Evolutionary conservation across 2,113 vertebrate genomes (phyloP).

Genomic region (Hymenochirus boettgeri): DNA sequence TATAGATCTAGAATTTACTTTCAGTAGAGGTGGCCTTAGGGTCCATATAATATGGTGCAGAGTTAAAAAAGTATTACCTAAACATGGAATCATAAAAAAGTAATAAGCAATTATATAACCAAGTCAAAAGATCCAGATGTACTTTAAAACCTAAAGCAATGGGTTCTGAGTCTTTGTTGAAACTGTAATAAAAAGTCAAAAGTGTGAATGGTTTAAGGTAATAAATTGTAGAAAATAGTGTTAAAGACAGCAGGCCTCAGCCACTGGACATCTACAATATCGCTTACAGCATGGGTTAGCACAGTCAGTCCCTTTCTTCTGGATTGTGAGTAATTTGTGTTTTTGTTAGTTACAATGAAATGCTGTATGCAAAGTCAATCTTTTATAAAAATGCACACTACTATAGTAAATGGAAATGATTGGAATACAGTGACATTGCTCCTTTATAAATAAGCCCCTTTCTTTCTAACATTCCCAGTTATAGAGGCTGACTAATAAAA

Average conservation of each 20-base stretch:
- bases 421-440: no score
- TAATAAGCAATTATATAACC: conserved; percentile 34
- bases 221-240: conserved; percentile 28
- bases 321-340: no score
- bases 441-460: no score
- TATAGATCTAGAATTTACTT: background rate
- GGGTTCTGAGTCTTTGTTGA: conserved; percentile 23
- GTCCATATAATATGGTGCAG: conserved; percentile 22
- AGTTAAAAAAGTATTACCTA: conserved; percentile 27
- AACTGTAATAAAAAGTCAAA: conserved; percentile 30
- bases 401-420: no score
- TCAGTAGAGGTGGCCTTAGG: conserved; percentile 18
- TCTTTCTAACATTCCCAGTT: no score
- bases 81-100: conserved; percentile 28
- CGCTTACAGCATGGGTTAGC: background rate
- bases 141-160: conserved; percentile 22
- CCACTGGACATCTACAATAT: conserved; percentile 8
- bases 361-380: no score
- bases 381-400: no score
- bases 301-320: background rate
- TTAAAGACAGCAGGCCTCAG: conserved; percentile 25
- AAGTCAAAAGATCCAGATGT: conserved; percentile 30
- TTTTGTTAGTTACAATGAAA: no score
- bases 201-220: conserved; percentile 29
- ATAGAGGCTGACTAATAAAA: no score